Evolutionary conservation across 2,797 vertebrate species (phyloP).

Genomic region (Harpagifer antarcticus): DNA sequence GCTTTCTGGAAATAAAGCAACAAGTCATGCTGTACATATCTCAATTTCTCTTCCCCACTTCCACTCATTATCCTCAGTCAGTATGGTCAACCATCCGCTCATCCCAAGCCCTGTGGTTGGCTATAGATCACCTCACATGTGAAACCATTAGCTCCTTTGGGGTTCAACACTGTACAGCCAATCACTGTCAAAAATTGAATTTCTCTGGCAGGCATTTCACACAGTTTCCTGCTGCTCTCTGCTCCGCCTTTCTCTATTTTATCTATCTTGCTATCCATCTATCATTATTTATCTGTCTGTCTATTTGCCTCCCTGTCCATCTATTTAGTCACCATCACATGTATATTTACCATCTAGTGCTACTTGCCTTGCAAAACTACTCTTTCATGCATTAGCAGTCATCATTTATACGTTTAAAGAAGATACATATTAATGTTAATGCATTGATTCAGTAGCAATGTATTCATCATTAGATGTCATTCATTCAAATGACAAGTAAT

Average conservation of each 20-base stretch:
- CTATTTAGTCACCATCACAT: background rate
- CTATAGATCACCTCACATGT: constrained; percentile 56
- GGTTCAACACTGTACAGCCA: constrained; percentile 45
- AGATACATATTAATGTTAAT: too few species aligned
- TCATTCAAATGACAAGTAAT: too few species aligned
- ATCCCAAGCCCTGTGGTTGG: constrained; percentile 12
- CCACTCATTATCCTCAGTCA: constrained; percentile 3
- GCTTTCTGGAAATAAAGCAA: constrained; percentile 20
- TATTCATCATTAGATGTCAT: too few species aligned
- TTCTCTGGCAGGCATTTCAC: constrained; percentile 58
- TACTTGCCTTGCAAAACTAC: too few species aligned
- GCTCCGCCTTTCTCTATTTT: constrained; percentile 1
- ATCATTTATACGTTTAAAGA: too few species aligned
- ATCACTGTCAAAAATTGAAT: constrained; percentile 68
- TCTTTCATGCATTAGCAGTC: too few species aligned
- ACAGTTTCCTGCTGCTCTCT: constrained; percentile 34
- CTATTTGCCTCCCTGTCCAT: background rate
- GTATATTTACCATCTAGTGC: background rate
- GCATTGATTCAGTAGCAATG: too few species aligned
- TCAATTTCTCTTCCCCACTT: constrained; percentile 20
- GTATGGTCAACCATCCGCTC: constrained; percentile 12
- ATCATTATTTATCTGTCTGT: background rate
- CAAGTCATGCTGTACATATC: constrained; percentile 20
- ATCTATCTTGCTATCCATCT: background rate
- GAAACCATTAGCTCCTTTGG: constrained; percentile 55